Conservation (phyloP, 2,888 invertebrate genomes). For the Orthosia gracilis region DNA sequence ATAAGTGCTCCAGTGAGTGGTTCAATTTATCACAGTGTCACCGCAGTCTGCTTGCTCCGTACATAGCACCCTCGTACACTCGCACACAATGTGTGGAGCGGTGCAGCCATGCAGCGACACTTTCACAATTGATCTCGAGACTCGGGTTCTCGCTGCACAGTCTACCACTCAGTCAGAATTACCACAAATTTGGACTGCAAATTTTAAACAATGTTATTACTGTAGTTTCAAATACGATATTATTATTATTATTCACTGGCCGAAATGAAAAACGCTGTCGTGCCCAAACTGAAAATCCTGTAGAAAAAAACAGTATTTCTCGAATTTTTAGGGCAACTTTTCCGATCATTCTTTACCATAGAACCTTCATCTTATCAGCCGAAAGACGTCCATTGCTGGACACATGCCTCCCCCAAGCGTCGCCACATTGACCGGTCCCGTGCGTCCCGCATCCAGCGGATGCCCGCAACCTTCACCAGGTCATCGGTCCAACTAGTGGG, state of each 20-base stretch:
- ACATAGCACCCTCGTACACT: conserved; percentile 36
- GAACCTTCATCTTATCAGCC: too few species aligned
- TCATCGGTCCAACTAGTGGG: too few species aligned
- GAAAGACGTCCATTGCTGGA: too few species aligned
- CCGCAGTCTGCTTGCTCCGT: conserved; percentile 50
- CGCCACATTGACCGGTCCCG: too few species aligned
- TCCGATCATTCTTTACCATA: too few species aligned
- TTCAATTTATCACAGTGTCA: conserved; percentile 69
- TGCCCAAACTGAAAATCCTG: background rate
- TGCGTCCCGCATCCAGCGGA: too few species aligned
- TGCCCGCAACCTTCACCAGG: too few species aligned
- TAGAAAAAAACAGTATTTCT: background rate
- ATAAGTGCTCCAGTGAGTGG: conserved; percentile 68
- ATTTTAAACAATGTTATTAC: background rate
- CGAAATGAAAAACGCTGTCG: too few species aligned
- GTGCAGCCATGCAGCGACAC: conserved; percentile 44
- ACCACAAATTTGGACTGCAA: background rate
- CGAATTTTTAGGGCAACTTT: background rate
- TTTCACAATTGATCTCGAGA: conserved; percentile 41
- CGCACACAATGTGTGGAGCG: conserved; percentile 40
- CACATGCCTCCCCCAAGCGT: too few species aligned
- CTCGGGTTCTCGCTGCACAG: conserved; percentile 16
- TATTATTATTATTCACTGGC: background rate
- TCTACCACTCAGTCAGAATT: conserved; percentile 1
- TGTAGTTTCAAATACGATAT: background rate